Base-by-base conservation (phyloP, 1,140 invertebrate genomes). In the Drosophila ohnishii region DNA sequence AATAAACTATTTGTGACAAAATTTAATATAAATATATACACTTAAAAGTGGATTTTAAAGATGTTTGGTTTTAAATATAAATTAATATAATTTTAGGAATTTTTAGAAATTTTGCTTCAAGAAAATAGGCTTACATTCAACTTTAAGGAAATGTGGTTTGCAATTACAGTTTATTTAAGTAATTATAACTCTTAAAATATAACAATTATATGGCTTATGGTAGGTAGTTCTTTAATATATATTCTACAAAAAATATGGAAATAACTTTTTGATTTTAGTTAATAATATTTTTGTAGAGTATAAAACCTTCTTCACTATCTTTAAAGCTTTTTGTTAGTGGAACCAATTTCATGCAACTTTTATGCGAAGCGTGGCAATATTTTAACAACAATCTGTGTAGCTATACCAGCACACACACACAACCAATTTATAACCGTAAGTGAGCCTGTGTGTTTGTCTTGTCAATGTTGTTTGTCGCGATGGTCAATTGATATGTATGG, bases 401-500 rank as follows among this genome's bases (percentile, higher is more conserved):
- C 61, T 44, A 55, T 37, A 25, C 51, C 51, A 37, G 48, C 28
- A 48, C 47, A 34, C 56, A 53, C 47, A 42, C 35, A 47, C 32
- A 39, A 60, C 34, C 55, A 48, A 32, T 56, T 32, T 28, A 32
- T 8, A 50, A 50, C 47, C 25, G 5, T 45, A 34, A 16, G 2
- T 45, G 57, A 28, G 53, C 19, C n/a, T 56, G 50, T 64, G 62
- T 64, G 65, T 39, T 58, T 62, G 77, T 61, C 48, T 61, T 37
- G 32, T 70, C 50, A 55, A 71, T 79, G 70, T 71, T 84, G 61
- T 67, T 71, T 64, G 64, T 80, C 71, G 82, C 75, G 82, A 86
- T 87, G 82, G 82, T 87, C 82, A 82, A 86, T 82, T 86, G 80
- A 87, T 86, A 86, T 82, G 78, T 87, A 86, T 64, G 58, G 63